phyloP scores from a whole-genome alignment of 2,113 vertebrate genomes.

The Oncorhynchus masou region DNA sequence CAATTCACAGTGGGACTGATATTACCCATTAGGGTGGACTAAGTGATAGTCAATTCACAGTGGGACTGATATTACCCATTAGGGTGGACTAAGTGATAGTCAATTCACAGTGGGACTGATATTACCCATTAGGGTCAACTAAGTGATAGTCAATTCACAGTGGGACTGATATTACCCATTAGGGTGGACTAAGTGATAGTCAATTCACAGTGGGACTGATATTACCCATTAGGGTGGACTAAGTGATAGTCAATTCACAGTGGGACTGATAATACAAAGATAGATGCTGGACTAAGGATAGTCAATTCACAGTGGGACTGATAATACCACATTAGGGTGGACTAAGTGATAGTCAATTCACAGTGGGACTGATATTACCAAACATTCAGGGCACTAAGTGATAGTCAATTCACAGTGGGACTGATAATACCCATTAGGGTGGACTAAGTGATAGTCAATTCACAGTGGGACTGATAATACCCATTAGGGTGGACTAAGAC shows the following conservation, averaged over 20 bases:
- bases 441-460: too few species aligned
- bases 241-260: not conserved
- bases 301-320: not conserved
- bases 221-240: not conserved
- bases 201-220: not conserved
- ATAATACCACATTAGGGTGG: not conserved
- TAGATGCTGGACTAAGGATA: not conserved
- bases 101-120: not conserved
- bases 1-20: too few species aligned
- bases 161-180: not conserved
- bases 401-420: too few species aligned
- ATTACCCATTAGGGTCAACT: not conserved
- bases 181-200: not conserved
- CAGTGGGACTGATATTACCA: too few species aligned
- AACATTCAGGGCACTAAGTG: too few species aligned
- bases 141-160: too few species aligned
- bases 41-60: too few species aligned
- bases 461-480: not conserved
- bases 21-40: too few species aligned
- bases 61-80: not conserved
- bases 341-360: too few species aligned
- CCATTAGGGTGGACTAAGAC: too few species aligned
- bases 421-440: not conserved
- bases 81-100: not conserved
- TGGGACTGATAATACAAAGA: not conserved